Evolutionary conservation across 2,888 invertebrate genomes (phyloP).

Genomic region (Spisula subtruncata): DNA sequence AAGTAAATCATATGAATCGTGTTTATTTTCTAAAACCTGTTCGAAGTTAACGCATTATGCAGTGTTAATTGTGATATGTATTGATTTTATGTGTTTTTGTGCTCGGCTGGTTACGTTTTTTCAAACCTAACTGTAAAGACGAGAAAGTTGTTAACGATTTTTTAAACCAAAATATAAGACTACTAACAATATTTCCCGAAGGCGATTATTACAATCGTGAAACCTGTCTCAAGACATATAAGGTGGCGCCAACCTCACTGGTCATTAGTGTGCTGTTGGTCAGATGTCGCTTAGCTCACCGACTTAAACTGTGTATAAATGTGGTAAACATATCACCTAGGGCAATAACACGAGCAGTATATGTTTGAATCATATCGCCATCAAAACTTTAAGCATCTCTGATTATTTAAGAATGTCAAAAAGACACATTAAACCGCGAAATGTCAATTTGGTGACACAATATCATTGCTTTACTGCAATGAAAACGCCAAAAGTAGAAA

Average conservation of each 20-base stretch:
- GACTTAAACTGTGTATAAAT: conserved; percentile 21
- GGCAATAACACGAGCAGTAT: conserved; percentile 36
- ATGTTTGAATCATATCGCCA: conserved; percentile 57
- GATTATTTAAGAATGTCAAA: conserved; percentile 60
- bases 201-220: background rate
- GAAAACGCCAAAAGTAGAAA: conserved; percentile 43
- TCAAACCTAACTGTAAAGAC: background rate
- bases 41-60: no score
- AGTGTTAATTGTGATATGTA: no score
- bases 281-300: background rate
- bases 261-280: background rate
- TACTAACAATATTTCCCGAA: background rate
- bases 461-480: conserved; percentile 51
- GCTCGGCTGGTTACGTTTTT: no score
- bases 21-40: no score
- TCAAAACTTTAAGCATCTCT: conserved; percentile 58
- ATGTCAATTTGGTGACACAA: conserved; percentile 51
- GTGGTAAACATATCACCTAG: conserved; percentile 48
- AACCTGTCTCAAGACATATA: background rate
- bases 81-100: no score
- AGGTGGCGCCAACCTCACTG: conserved; percentile 20
- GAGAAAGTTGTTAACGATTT: background rate
- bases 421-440: conserved; percentile 47
- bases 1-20: no score
- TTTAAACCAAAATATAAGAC: background rate